phyloP scores from a whole-genome alignment of 2,888 invertebrate genomes.

The Drosophila seclusa region DNA sequence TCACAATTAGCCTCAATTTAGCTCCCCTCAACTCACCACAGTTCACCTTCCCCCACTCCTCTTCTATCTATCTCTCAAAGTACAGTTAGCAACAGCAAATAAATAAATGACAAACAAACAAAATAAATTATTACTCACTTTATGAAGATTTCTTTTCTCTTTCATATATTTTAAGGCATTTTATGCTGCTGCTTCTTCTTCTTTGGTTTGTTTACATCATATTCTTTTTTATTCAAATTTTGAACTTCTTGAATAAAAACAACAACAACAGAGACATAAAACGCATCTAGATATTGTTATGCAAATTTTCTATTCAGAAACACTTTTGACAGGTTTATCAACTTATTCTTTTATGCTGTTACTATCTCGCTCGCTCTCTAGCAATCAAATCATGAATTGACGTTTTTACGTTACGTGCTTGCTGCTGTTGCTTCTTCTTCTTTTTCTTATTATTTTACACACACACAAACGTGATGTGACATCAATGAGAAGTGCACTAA shows the following conservation, averaged over 20 bases:
- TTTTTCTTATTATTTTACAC: constrained; percentile 30
- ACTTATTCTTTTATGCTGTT: constrained; percentile 38
- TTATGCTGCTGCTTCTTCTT: constrained; percentile 30
- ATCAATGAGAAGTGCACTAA: constrained; percentile 38
- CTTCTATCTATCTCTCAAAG: constrained; percentile 3
- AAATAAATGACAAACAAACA: constrained; percentile 16
- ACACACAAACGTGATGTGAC: constrained; percentile 21
- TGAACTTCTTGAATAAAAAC: constrained; percentile 47
- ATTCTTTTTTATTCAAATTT: constrained; percentile 57
- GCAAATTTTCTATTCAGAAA: constrained; percentile 71
- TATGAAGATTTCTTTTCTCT: constrained; percentile 47
- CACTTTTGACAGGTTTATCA: constrained; percentile 76
- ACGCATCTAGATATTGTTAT: constrained; percentile 65
- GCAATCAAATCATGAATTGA: constrained; percentile 52
- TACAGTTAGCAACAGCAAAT: constrained; percentile 65
- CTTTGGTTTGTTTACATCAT: constrained; percentile 64
- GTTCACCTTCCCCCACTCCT: not conserved
- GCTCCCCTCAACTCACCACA: not conserved
- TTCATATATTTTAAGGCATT: constrained; percentile 22
- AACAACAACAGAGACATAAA: constrained; percentile 10
- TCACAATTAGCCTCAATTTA: constrained; percentile 49
- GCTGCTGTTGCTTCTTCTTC: constrained; percentile 29
- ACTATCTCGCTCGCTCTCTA: constrained; percentile 21
- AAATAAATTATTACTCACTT: constrained; percentile 40
- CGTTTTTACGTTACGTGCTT: constrained; percentile 52